Conservation (phyloP, 2,113 vertebrate species). For the Sylvia atricapilla region DNA sequence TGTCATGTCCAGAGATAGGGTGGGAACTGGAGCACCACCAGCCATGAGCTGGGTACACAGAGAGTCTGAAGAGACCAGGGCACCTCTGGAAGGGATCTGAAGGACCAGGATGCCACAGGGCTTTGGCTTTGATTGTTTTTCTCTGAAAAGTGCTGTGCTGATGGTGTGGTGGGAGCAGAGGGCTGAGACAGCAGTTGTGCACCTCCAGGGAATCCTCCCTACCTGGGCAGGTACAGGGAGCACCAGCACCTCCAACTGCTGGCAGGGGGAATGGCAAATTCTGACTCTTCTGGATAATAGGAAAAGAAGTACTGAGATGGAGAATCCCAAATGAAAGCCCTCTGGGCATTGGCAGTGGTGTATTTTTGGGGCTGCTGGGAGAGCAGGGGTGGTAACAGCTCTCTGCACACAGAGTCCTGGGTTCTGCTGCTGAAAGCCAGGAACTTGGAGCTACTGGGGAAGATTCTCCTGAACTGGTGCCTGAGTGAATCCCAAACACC, state of each 20-base stretch:
- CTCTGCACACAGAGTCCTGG: not conserved
- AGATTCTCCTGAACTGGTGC: not conserved
- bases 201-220: not conserved
- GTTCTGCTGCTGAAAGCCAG: not conserved
- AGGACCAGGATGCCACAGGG: not conserved
- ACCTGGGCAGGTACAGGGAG: not conserved
- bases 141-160: not conserved
- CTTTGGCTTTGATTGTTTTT: not conserved
- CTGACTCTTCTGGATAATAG: not conserved
- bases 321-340: not conserved
- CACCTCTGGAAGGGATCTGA: not conserved
- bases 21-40: not conserved
- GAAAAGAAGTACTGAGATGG: not conserved
- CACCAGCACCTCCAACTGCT: not conserved
- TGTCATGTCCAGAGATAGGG: not conserved
- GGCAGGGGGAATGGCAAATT: not conserved
- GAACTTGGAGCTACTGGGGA: not conserved
- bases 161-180: not conserved
- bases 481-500: not conserved
- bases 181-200: not conserved
- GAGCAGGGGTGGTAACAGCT: no score
- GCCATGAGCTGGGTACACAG: not conserved
- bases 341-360: not conserved
- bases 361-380: accelerated
- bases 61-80: not conserved